Evolutionary conservation across 2,888 invertebrate species (phyloP).

Genomic region (Arge pagana): DNA sequence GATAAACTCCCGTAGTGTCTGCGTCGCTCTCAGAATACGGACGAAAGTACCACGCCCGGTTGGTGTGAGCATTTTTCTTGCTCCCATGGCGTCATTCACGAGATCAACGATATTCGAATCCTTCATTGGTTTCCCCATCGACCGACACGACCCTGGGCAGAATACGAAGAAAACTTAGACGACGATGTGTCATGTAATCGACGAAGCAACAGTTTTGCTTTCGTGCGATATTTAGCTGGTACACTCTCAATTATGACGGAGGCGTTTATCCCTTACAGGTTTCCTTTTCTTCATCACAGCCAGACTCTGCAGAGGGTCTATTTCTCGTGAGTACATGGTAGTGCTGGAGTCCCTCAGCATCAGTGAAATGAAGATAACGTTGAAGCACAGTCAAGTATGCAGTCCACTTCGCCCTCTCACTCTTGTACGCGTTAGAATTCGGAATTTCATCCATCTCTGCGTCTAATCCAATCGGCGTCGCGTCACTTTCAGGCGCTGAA

Average conservation of each 20-base stretch:
- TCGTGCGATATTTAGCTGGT: conserved; percentile 7
- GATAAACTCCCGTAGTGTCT: not conserved
- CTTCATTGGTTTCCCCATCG: conserved; percentile 1
- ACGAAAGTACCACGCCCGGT: conserved; percentile 6
- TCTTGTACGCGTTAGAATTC: not conserved
- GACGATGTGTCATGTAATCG: not conserved
- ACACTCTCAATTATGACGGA: conserved; percentile 14
- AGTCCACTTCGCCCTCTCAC: conserved; percentile 23
- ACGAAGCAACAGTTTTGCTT: conserved; percentile 14
- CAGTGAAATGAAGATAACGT: too few species aligned
- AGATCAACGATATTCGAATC: conserved; percentile 27
- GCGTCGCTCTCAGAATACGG: conserved; percentile 11
- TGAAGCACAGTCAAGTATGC: conserved; percentile 20
- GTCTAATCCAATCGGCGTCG: too few species aligned
- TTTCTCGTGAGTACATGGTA: too few species aligned
- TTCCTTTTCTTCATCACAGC: too few species aligned
- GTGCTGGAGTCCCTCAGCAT: too few species aligned
- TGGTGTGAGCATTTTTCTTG: conserved; percentile 11
- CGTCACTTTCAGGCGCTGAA: too few species aligned
- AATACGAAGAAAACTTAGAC: conserved; percentile 10
- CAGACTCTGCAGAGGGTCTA: too few species aligned
- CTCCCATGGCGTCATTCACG: conserved; percentile 23
- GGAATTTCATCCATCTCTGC: conserved; percentile 8
- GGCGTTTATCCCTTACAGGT: conserved; percentile 1
- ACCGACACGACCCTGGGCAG: conserved; percentile 2